Evolutionary conservation across 2,797 vertebrate species (phyloP).

Genomic region (Malacoraja senta): DNA sequence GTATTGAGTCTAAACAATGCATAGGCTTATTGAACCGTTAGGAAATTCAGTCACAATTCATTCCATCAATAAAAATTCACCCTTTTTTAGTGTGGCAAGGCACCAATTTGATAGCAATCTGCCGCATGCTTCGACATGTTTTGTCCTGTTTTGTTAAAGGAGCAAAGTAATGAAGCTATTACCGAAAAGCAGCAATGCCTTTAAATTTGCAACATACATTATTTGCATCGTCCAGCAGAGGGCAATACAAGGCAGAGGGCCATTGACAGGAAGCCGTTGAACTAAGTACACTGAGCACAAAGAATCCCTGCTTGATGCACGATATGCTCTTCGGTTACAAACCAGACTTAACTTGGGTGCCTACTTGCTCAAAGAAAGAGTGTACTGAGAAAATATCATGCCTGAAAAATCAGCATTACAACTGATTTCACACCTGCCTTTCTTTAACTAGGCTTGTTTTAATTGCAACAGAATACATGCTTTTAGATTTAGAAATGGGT

Average conservation of each 20-base stretch:
- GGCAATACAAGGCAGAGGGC: not conserved
- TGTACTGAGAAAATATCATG: not conserved
- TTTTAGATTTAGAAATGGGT: not conserved
- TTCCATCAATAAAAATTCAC: not conserved
- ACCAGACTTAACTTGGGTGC: not conserved
- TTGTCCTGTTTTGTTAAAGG: no score
- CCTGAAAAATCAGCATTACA: not conserved
- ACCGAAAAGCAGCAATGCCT: not conserved
- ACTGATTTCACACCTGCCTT: not conserved
- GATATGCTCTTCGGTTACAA: not conserved
- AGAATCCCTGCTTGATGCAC: not conserved
- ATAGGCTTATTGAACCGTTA: not conserved
- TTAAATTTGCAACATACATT: not conserved
- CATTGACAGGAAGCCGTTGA: not conserved
- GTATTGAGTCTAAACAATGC: not conserved
- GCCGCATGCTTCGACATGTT: no score
- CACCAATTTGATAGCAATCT: no score
- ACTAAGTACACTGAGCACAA: not conserved
- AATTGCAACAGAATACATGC: not conserved
- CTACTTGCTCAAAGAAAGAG: not conserved
- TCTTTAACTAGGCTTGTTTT: not conserved
- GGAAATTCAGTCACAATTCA: no score
- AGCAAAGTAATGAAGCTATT: not conserved
- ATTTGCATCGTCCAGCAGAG: not conserved
- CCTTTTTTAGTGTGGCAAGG: no score